Evolutionary conservation across 2,113 vertebrate species (phyloP), one percentile per base, ranked within the genome.

Genomic region (Ancistrus triradiatus): DNA sequence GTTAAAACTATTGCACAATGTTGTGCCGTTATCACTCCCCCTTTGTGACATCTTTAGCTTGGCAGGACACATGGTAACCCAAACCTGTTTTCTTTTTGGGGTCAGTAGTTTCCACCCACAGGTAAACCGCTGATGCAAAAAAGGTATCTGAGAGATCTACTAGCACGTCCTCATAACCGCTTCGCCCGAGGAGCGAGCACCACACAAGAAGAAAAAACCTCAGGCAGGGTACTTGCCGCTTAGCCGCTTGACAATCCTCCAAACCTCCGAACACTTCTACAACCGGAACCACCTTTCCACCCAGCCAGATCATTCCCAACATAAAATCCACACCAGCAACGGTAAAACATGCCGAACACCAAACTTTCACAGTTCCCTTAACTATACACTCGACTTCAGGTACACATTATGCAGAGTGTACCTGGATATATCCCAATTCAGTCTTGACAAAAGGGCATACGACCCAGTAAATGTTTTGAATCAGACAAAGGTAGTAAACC

Each of bases 281-380:
- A 4, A 46, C 18, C 22, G 37, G 24, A 19, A 43, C 37, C 15
- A 55, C 38, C 1, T 18, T 49, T 2, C 18, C 13, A 3, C 17
- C n/a, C 15, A n/a, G 55, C 56, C 0, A 68, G 8, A 17, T 61
- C 21, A 53, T 61, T 61, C 40, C 66, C 7, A 61, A 11, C 50
- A 68, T 37, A 1, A 61, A 37, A 24, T 51, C 8, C 1, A 68
- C n/a, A 4, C 40, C 31, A 3, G n/a, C 13, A 14, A 68, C 7
- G 7, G 58, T 9, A 68, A 27, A 1, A 19, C 22, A 1, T 8
- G 19, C n/a, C 18, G 13, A 15, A 66, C 8, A 0, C 14, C 53
- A 14, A n/a, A 58, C 9, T 2, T 27, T 14, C 25, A 31, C 15
- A 11, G 13, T 24, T 3, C 58, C 49, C 0, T 8, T 4, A 4